Base-by-base conservation (phyloP, 2,888 invertebrate species). In the Sinelater perroti region DNA sequence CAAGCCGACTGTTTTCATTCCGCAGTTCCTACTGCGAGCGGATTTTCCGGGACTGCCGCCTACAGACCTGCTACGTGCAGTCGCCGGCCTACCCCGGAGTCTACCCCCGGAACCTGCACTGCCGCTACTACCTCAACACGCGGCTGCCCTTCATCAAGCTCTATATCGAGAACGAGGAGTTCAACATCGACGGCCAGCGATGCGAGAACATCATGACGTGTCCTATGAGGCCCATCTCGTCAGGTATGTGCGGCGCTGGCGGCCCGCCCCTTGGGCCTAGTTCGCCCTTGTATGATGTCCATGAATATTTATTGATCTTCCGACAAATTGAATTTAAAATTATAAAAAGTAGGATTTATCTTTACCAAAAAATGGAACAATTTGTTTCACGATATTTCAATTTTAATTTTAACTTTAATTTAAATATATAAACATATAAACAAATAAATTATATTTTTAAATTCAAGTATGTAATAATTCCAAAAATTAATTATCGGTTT, bases 201-300 rank as follows among this genome's bases (percentile, higher is more conserved):
- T 95, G 95, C 75, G 95, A 95, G 79, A 95, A 95, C 77, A 92
- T 95, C 68, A 94, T 95, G 91, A 93, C 94, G 0, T 95, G 95
- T 72, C 95, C 95, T 16, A 94, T 95, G 88, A 83, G 94, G 64
- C 93, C 93, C 6, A 93, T 94, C 62, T 92, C 92, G 7, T 92
- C 93, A 50, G 93, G 87, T 85, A 72, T 78, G 40, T 21, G 20
- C 10, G 24, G 24, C 24, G 20, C 18, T 38, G 5, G 38, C 8
- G 40, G 40, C 40, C 14, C 13, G 26, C 20, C 40, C 40, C 40
- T 10, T 24, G 40, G 24, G 40, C 40, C 24, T 24, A 7, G 21
- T 40, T 24, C 24, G 24, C 24, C 24, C 5, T 24, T n/a, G n/a
- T n/a, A 28, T n/a, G 10, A 28, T n/a, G 28, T n/a, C n/a, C n/a